Evolutionary conservation across 2,113 vertebrate species (phyloP), one percentile per base, ranked within the genome.

Genomic region (Pelvicachromis taeniatus): DNA sequence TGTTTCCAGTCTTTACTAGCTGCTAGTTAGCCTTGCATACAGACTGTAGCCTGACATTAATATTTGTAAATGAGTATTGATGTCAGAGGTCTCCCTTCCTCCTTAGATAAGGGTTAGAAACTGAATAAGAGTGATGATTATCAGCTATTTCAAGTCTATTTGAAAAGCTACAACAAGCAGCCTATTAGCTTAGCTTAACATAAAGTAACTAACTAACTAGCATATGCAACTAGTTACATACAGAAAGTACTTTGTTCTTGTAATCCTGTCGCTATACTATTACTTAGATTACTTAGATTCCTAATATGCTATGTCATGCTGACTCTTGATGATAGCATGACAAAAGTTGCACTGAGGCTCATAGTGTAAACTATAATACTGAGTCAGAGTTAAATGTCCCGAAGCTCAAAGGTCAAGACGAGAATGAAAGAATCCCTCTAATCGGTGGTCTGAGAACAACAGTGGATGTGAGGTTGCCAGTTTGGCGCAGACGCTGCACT

Each of bases 401-500:
- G 53, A 56, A 89, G 77, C 80, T 73, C 2, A 65, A 42, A 73
- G 88, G 90, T 87, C 84, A 79, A 17, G 58, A 81, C 1, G 4
- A 31, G 53, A 84, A 70, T 65, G 78, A 89, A 59, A 83, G 80
- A 56, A 85, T 83, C 81, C 88, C 61, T 90, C 75, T 88, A 85
- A 88, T 87, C 78, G 80, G 19, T 5, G 45, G 81, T 73, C 81
- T 13, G 40, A 82, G 80, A 63, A 63, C 50, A 75, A 53, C 80
- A 82, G 61, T 85, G 88, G 61, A 84, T 77, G 87, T 84, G 87
- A 90, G 85, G 84, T 84, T 5, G 84, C 85, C 82, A 84, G 35
- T 90, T 88, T 75, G n/a, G 78, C 84, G 88, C 80, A 40, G 88
- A 90, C 91, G 50, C 70, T 83, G 85, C 9, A 54, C 82, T 84